Conservation (phyloP, 2,888 invertebrate species). For the Amiota minor region DNA sequence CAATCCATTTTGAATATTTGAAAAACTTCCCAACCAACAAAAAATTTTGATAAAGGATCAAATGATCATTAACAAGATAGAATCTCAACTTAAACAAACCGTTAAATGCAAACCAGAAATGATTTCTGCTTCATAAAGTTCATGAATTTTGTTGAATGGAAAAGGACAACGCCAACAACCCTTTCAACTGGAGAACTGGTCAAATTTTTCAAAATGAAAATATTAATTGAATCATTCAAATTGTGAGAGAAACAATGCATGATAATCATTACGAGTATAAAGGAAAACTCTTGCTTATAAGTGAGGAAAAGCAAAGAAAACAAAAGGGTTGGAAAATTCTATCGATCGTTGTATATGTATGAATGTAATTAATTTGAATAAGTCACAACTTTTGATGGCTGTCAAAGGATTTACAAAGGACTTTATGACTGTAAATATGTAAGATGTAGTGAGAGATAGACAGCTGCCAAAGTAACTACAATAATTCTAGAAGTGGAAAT, state of each 20-base stretch:
- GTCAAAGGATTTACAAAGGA: constrained; percentile 28
- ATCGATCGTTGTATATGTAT: neutral
- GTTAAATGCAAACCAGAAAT: constrained; percentile 19
- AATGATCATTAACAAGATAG: constrained; percentile 18
- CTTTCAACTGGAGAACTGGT: constrained; percentile 1
- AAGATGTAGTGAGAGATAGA: neutral
- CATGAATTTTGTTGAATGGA: constrained; percentile 48
- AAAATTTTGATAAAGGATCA: neutral
- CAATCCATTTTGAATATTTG: constrained; percentile 7
- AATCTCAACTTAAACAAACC: constrained; percentile 23
- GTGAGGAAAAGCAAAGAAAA: neutral
- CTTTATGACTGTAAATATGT: constrained; percentile 34
- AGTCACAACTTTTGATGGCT: constrained; percentile 36
- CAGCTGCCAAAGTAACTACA: constrained; percentile 13
- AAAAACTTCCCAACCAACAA: constrained; percentile 10
- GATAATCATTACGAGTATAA: constrained; percentile 16
- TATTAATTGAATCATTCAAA: constrained; percentile 26
- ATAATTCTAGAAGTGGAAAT: neutral
- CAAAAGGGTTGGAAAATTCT: constrained; percentile 24
- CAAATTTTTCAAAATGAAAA: constrained; percentile 10
- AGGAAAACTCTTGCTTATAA: neutral
- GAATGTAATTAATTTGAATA: constrained; percentile 41
- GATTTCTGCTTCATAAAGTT: constrained; percentile 46
- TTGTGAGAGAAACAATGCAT: constrained; percentile 15
- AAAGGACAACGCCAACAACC: neutral